A percentile compares a stretch with the other conserved stretches of the same genome.
Conservation (phyloP, 2,888 invertebrate genomes). For the Cantharis flavilabris region DNA sequence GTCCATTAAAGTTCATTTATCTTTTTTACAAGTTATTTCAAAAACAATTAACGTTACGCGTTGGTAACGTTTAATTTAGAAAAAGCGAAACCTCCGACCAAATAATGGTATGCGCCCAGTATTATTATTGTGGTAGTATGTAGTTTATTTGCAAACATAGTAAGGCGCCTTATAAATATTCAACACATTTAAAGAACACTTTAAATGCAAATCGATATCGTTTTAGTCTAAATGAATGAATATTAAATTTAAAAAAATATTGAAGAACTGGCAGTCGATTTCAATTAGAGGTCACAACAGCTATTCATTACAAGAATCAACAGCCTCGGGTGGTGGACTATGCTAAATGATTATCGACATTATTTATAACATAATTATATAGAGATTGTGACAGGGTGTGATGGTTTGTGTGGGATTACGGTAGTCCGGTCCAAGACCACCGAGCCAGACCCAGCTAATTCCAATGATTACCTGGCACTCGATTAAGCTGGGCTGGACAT, state of each 20-base stretch:
- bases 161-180: slow-evolving; percentile 13
- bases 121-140: background rate
- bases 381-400: slow-evolving; percentile 56
- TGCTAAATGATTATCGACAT: slow-evolving; percentile 53
- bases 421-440: slow-evolving; percentile 57
- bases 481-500: slow-evolving; percentile 46
- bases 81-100: background rate
- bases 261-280: slow-evolving; percentile 45
- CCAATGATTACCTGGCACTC: slow-evolving; percentile 60
- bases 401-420: slow-evolving; percentile 54
- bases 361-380: slow-evolving; percentile 59
- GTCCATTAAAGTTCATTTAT: slow-evolving; percentile 10
- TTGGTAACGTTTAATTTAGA: background rate
- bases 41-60: slow-evolving; percentile 11
- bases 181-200: slow-evolving; percentile 16
- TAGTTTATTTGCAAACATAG: background rate
- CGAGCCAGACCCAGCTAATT: slow-evolving; percentile 61
- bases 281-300: slow-evolving; percentile 52
- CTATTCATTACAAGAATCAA: slow-evolving; percentile 42
- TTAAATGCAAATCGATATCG: slow-evolving; percentile 23
- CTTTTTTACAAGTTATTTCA: slow-evolving; percentile 2
- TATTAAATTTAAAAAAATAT: slow-evolving; percentile 27
- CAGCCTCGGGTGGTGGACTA: slow-evolving; percentile 40
- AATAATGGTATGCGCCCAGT: background rate
- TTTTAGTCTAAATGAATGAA: slow-evolving; percentile 28